Evolutionary conservation across 2,113 vertebrate genomes (phyloP), one percentile per base, ranked within the genome.

Genomic region (Perccottus glenii): DNA sequence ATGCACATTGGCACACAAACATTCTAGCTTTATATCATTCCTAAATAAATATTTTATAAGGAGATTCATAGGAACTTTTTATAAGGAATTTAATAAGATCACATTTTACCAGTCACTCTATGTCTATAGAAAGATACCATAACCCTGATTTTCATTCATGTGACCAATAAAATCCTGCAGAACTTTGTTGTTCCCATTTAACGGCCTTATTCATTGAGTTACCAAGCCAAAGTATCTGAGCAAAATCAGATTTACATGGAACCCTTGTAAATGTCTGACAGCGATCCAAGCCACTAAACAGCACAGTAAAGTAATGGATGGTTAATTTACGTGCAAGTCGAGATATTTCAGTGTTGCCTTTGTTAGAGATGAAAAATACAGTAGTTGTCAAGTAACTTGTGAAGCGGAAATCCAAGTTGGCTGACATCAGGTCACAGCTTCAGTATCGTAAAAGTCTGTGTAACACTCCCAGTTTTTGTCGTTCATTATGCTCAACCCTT

Each of bases 281-380:
- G 74, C 0, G 14, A 77, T 75, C 64, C 57, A 57, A 56, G 61
- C 49, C 65, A 53, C 78, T 68, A 67, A 69, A 85, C 50, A 53
- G 60, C 64, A 75, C 77, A 75, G 68, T 80, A 81, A 80, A 83
- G 64, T 57, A 64, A 69, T 74, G 61, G 60, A 76, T n/a, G 56
- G 51, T 73, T 72, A 70, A 81, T 87, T 61, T 83, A 62, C 64
- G 73, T 74, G 33, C 67, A 62, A 5, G 43, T 9, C 47, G 32
- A 1, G 46, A 49, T 57, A 59, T 65, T 65, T 75, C 74, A 52
- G 36, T 53, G 69, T 40, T 64, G 42, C 40, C 52, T 12, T 19
- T 62, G 43, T n/a, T 40, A 15, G 53, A 65, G 40, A 66, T 62
- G 67, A 73, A 42, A 46, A 75, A 61, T 11, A 27, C 53, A 36